Evolutionary conservation across 2,888 invertebrate genomes (phyloP), one percentile per base, ranked within the genome.

Genomic region (Epistrophe grossulariae): DNA sequence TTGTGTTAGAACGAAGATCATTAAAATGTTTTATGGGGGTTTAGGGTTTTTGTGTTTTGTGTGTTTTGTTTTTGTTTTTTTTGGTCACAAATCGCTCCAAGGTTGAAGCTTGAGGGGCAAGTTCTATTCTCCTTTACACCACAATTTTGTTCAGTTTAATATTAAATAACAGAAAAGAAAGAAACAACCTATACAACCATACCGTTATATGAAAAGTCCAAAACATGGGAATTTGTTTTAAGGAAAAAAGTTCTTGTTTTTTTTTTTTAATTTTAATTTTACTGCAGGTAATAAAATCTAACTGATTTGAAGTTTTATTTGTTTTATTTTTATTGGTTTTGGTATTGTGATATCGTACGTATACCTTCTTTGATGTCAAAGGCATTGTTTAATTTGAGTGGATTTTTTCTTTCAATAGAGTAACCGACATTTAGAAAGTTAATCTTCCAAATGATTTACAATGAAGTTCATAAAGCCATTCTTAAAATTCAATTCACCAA

Each of bases 1-100:
- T 73, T 66, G n/a, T 24, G 71, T 66, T 83, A 48, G 8, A 57
- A 31, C 0, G 19, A 55, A 40, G 50, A 40, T 55, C 70, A 70
- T 70, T 70, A 55, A 55, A 70, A 70, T 70, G 55, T 70, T 70
- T 52, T 55, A 70, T 52, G 28, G 9, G 70, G 70, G 55, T 68
- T 50, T 50, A 38, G 8, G 62, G 43, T 45, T 68, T 50, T 50
- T 3, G 24, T 24, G 8, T 45, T 64, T 64, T 62, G 62, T 62
- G 13, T 62, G 15, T 62, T 28, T 43, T 13, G 40, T 52, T 64
- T 3, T 28, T 45, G 10, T 8, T 10, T 17, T 68, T 24, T 59
- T 17, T n/a, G 31, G 38, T 5, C n/a, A 59, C 17, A 59, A 24
- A 31, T 48, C 17, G 6, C 66, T 15, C 11, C 8, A 48, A 13